A percentile compares a stretch with the other conserved stretches of the same genome.
Evolutionary conservation across 2,797 vertebrate species (phyloP).

Genomic region (Hemitrygon akajei): DNA sequence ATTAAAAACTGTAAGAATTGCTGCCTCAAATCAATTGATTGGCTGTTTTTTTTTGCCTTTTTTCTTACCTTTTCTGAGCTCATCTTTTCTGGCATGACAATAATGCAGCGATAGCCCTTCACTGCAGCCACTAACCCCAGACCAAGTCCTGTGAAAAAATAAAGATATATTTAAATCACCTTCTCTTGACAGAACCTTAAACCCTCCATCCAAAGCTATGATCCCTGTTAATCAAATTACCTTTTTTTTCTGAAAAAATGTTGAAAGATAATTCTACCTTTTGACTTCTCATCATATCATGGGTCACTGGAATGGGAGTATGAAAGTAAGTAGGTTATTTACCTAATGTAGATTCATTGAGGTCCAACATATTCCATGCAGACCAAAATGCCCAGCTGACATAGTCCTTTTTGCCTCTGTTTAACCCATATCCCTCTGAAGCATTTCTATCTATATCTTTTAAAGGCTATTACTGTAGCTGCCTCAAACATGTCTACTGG

Average conservation of each 20-base stretch:
- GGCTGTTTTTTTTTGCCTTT: too few species aligned
- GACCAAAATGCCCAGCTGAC: too few species aligned
- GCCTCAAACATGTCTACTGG: too few species aligned
- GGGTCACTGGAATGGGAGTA: neutral
- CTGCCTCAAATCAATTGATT: neutral
- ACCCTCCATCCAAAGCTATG: neutral
- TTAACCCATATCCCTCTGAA: too few species aligned
- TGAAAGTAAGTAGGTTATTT: neutral
- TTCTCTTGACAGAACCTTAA: neutral
- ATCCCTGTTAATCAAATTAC: neutral
- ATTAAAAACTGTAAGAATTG: neutral
- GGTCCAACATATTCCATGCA: too few species aligned
- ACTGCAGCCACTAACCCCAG: conserved; percentile 86
- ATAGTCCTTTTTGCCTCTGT: too few species aligned
- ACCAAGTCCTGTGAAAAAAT: conserved; percentile 71
- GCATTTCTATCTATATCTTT: too few species aligned
- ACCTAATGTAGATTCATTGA: too few species aligned
- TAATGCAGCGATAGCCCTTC: conserved; percentile 92
- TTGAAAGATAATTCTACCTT: neutral
- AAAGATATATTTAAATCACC: neutral
- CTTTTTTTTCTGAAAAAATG: neutral
- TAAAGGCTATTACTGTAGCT: too few species aligned
- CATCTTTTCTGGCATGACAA: conserved; percentile 98
- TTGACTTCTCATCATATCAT: neutral
- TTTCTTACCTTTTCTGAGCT: conserved; percentile 92